phyloP scores from a whole-genome alignment of 1,140 invertebrate species.

The Helicorthomorpha holstii region DNA sequence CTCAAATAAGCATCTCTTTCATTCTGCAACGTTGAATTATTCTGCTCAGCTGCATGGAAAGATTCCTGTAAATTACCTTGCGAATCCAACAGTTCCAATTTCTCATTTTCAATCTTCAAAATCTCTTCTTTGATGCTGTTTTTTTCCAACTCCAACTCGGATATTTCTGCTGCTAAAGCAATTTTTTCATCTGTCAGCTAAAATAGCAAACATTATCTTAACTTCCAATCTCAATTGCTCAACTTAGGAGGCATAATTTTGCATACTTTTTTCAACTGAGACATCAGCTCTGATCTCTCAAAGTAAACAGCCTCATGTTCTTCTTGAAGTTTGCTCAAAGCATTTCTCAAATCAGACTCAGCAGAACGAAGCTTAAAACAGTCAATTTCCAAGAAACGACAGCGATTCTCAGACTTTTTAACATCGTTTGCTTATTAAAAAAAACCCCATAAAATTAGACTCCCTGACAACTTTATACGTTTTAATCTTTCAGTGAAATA shows the following conservation, averaged over 20 bases:
- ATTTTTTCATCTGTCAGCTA: slow-evolving; percentile 26
- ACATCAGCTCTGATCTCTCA: slow-evolving; percentile 29
- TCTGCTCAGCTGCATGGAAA: background rate
- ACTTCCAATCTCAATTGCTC: background rate
- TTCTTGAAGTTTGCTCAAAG: slow-evolving; percentile 26
- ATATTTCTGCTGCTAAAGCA: slow-evolving; percentile 21
- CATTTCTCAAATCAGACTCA: slow-evolving; percentile 23
- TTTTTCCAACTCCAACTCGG: slow-evolving; percentile 26
- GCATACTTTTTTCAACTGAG: slow-evolving; percentile 25
- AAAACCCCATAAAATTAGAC: too few relatives aligned
- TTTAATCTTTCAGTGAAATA: background rate
- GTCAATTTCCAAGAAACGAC: slow-evolving; percentile 19
- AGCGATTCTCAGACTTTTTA: background rate
- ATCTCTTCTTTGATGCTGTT: slow-evolving; percentile 26
- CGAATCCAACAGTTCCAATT: slow-evolving; percentile 16
- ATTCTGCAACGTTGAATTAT: background rate
- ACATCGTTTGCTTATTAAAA: too few relatives aligned
- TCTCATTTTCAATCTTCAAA: slow-evolving; percentile 28
- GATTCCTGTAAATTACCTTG: background rate
- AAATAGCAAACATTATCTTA: background rate
- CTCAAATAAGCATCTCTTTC: background rate
- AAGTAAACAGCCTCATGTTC: slow-evolving; percentile 27
- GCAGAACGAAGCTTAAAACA: slow-evolving; percentile 25
- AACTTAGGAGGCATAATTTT: background rate
- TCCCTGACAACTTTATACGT: background rate